Percentiles rank a stretch among this genome's conserved stretches.
Conservation (phyloP, 2,797 vertebrate genomes). For the Cyprinella venusta region DNA sequence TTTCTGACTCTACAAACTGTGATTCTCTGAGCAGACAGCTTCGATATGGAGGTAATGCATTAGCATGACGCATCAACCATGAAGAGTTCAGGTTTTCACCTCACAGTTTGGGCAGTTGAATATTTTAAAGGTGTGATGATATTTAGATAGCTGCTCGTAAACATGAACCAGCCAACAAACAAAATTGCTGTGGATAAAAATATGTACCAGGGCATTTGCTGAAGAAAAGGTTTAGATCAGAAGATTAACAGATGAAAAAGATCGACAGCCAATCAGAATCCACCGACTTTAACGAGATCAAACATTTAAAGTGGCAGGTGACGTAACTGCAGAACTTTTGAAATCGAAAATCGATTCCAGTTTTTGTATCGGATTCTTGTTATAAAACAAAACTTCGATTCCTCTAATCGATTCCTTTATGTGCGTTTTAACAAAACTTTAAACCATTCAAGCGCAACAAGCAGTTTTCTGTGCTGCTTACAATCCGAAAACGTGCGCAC, state of each 20-base stretch:
- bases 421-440: no score
- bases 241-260: background rate
- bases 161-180: conserved; percentile 7
- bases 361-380: no score
- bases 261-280: background rate
- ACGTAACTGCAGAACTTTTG: no score
- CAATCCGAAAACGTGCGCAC: no score
- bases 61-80: conserved; percentile 26
- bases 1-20: background rate
- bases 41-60: conserved; percentile 42
- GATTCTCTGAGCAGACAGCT: conserved; percentile 17
- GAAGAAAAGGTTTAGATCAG: background rate
- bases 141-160: conserved; percentile 39
- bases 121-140: conserved; percentile 43
- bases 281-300: background rate
- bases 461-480: no score
- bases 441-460: no score
- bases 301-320: background rate
- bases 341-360: no score
- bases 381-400: no score
- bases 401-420: no score
- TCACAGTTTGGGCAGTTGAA: conserved; percentile 22
- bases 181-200: background rate
- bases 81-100: conserved; percentile 23
- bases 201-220: background rate